Evolutionary conservation across 2,888 invertebrate species (phyloP).

Genomic region (Melitaea athalia): DNA sequence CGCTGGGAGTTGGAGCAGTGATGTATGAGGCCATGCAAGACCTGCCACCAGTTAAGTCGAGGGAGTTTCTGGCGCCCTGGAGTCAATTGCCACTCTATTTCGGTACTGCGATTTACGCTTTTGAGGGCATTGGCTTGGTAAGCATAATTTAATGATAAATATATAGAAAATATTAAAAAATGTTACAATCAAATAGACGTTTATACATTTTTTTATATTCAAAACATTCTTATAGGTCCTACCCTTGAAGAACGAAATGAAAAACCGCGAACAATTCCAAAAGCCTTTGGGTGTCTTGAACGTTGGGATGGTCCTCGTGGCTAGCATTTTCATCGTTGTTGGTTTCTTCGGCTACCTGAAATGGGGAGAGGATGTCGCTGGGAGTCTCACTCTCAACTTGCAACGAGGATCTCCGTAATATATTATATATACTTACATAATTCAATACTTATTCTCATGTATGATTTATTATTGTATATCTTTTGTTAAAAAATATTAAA

Average conservation of each 20-base stretch:
- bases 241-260: constrained; percentile 96
- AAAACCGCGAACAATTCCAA: constrained; percentile 88
- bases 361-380: constrained; percentile 91
- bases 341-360: constrained; percentile 95
- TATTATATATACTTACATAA: neutral
- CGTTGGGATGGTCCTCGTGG: constrained; percentile 92
- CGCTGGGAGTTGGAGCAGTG: constrained; percentile 88
- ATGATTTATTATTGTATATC: neutral
- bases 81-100: constrained; percentile 92
- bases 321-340: constrained; percentile 88
- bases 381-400: constrained; percentile 94
- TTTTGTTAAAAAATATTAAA: constrained; percentile 41
- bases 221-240: constrained; percentile 84
- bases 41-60: constrained; percentile 84
- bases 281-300: constrained; percentile 93
- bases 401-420: constrained; percentile 82
- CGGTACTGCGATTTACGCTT: constrained; percentile 97
- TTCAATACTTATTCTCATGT: neutral
- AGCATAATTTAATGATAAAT: constrained; percentile 50
- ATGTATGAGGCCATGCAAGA: constrained; percentile 89
- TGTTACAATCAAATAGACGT: too few species aligned
- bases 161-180: too few species aligned
- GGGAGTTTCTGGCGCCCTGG: constrained; percentile 84
- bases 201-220: neutral
- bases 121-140: constrained; percentile 96